Evolutionary conservation across 1,140 invertebrate genomes (phyloP).

Genomic region (Bemisia tabaci): DNA sequence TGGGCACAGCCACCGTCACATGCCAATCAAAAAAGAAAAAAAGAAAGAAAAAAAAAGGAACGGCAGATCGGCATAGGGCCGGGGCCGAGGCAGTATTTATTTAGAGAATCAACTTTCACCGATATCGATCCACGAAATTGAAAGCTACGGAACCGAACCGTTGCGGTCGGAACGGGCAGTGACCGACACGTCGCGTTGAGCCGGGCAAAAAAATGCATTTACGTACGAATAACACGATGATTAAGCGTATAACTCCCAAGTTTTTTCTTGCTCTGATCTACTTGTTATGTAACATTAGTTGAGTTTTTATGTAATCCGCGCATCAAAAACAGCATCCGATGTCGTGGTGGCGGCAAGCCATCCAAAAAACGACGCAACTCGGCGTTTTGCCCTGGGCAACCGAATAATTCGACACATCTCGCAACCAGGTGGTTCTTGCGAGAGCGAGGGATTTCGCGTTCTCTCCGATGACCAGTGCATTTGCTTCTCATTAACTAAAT

Average conservation of each 20-base stretch:
- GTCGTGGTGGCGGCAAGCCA: not conserved
- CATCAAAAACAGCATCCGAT: not conserved
- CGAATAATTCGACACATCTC: too few species aligned
- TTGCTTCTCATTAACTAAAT: too few species aligned
- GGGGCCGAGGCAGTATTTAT: not conserved
- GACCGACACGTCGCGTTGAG: too few species aligned
- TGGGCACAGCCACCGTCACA: not conserved
- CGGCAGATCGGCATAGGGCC: not conserved
- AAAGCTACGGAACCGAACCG: not conserved
- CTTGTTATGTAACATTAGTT: not conserved
- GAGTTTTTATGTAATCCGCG: not conserved
- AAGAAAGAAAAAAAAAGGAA: too few species aligned
- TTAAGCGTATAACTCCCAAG: not conserved
- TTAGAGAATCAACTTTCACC: not conserved
- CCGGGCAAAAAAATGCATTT: too few species aligned
- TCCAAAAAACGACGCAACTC: too few species aligned
- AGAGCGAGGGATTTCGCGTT: too few species aligned
- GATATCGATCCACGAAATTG: not conserved
- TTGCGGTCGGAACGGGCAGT: not conserved
- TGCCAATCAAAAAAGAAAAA: not conserved
- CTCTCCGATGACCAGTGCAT: too few species aligned
- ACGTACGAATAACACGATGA: not conserved
- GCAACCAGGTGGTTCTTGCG: too few species aligned
- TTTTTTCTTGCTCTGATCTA: not conserved
- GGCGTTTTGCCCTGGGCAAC: too few species aligned